Evolutionary conservation across 2,888 invertebrate species (phyloP), one percentile per base, ranked within the genome.

Genomic region (Sisyra nigra): DNA sequence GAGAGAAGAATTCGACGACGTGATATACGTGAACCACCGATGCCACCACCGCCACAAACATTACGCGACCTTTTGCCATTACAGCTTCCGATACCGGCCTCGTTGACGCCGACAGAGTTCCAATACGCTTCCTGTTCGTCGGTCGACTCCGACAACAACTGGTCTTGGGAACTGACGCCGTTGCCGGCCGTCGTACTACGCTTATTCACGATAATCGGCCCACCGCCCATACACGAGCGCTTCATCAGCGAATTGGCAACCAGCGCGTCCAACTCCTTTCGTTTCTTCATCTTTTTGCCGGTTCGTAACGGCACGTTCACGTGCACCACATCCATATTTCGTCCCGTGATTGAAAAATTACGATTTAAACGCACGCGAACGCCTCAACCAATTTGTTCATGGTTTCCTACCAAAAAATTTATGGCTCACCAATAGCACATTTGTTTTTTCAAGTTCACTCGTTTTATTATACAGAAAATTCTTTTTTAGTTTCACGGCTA

Each of bases 241-340:
- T 62, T 61, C 11, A 65, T 59, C 29, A 65, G 60, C 46, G 65
- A 66, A 49, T 68, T 57, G 37, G 68, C 68, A 40, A 80, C 80
- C 43, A 82, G 60, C 35, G 82, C 82, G 58, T 82, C 82, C 52
- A 82, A 63, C 60, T 82, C 81, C 55, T 80, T 71, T 50, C 82
- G 70, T 57, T 82, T 82, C 55, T 78, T 69, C 79, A 82, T 81
- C 64, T 81, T 81, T 62, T 82, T 82, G 50, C 69, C 68, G 35
- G 66, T 66, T 48, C 69, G 65, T 48, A 69, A 68, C 59, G 66
- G 79, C 63, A 66, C 79, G 57, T 63, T 77, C 60, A 72, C 77
- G 62, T 66, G 74, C 64, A 57, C 72, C 58, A 67, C 74, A 62
- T 66, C 75, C 68, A 41, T 41, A 34, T 18, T 40, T 10, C 24